These are phyloP conservation scores for Sialis lutaria DNA, from an alignment of 2,888 invertebrate genomes.

Conservation along the genomic window DNA sequence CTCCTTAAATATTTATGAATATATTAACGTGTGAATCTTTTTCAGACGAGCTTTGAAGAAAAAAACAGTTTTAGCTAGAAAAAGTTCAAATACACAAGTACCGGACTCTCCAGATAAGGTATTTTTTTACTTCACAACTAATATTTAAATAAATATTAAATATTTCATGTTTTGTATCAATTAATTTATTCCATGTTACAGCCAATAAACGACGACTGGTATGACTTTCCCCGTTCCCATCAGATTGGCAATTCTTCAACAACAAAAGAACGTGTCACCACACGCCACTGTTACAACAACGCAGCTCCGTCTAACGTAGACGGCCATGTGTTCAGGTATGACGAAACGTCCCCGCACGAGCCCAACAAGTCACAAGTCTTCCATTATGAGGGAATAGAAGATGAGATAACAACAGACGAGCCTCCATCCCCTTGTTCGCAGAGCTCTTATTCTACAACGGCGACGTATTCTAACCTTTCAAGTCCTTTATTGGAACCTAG, in stretches of 20 bases:
- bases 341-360: constrained; percentile 23
- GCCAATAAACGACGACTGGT: constrained; percentile 34
- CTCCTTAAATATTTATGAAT: background rate
- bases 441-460: constrained; percentile 26
- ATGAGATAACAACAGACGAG: constrained; percentile 16
- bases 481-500: constrained; percentile 26
- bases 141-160: no score
- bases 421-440: constrained; percentile 32
- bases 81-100: no score
- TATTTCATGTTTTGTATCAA: no score
- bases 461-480: constrained; percentile 38
- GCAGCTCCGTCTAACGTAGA: constrained; percentile 35
- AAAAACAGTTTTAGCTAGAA: no score
- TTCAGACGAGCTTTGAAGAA: background rate
- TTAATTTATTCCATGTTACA: constrained; percentile 8
- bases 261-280: constrained; percentile 16
- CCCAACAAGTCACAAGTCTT: constrained; percentile 12
- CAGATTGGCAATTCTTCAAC: constrained; percentile 16
- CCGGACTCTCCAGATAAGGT: no score
- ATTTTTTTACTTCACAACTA: no score
- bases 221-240: constrained; percentile 55
- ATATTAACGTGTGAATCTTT: background rate
- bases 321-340: constrained; percentile 38
- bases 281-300: constrained; percentile 40
- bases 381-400: background rate